phyloP scores from a whole-genome alignment of 1,140 invertebrate species.

The Anoplolepis gracilipes region DNA sequence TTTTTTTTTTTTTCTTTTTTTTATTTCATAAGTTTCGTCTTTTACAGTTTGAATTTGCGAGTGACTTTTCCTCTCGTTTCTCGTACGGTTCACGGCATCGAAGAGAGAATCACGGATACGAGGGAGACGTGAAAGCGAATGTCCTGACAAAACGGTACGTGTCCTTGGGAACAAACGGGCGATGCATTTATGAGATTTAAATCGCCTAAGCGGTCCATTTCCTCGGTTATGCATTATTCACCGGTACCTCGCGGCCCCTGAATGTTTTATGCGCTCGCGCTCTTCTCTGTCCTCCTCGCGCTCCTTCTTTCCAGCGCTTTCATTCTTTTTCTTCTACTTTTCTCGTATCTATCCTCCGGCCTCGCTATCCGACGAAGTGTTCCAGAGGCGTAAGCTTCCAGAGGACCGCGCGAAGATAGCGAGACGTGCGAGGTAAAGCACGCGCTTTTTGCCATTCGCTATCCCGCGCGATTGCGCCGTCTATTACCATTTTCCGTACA shows the following conservation, averaged over 20 bases:
- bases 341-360: slow-evolving; percentile 1
- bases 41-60: background rate
- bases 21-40: background rate
- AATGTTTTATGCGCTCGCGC: slow-evolving; percentile 82
- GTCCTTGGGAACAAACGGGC: slow-evolving; percentile 73
- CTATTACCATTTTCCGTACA: slow-evolving; percentile 67
- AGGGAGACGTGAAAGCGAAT: slow-evolving; percentile 57
- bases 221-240: slow-evolving; percentile 84
- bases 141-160: slow-evolving; percentile 74
- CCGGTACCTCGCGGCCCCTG: slow-evolving; percentile 75
- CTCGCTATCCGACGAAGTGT: slow-evolving; percentile 2
- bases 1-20: background rate
- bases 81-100: slow-evolving; percentile 25
- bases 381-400: slow-evolving; percentile 57
- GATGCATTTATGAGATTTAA: slow-evolving; percentile 85
- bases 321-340: slow-evolving; percentile 9
- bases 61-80: slow-evolving; percentile 35
- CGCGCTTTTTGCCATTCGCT: slow-evolving; percentile 46
- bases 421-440: background rate
- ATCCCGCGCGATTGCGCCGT: background rate
- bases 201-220: slow-evolving; percentile 85
- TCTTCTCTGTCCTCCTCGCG: slow-evolving; percentile 60
- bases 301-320: slow-evolving; percentile 18
- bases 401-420: background rate
- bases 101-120: slow-evolving; percentile 54